Evolutionary conservation across 2,888 invertebrate species (phyloP).

Genomic region (Drosophila lutescens): DNA sequence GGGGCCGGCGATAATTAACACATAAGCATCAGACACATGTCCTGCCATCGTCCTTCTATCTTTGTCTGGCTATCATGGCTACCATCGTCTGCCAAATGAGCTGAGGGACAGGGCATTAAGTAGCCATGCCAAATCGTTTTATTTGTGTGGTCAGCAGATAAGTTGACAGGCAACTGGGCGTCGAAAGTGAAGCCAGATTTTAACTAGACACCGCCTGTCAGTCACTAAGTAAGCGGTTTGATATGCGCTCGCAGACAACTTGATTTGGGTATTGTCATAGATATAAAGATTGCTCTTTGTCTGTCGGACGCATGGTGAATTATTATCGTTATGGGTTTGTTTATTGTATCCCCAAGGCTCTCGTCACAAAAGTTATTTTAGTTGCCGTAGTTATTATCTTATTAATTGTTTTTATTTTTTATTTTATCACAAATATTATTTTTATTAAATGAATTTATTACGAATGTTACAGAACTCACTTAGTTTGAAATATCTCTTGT

Average conservation of each 20-base stretch:
- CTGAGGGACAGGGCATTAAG: slow-evolving; percentile 39
- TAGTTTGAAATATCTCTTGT: too few species aligned
- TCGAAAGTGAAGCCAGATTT: slow-evolving; percentile 34
- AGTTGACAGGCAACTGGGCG: slow-evolving; percentile 39
- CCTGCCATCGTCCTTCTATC: slow-evolving; percentile 4
- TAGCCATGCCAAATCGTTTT: slow-evolving; percentile 49
- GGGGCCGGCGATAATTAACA: slow-evolving; percentile 67
- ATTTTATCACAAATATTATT: too few species aligned
- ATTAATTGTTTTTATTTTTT: too few species aligned
- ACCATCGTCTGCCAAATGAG: slow-evolving; percentile 14
- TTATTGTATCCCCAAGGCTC: background rate
- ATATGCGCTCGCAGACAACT: slow-evolving; percentile 28
- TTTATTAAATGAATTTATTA: too few species aligned
- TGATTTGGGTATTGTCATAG: slow-evolving; percentile 25
- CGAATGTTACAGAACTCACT: too few species aligned
- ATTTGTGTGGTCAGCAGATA: slow-evolving; percentile 56
- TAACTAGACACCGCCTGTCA: slow-evolving; percentile 35
- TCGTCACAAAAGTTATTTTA: background rate
- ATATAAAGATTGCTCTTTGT: slow-evolving; percentile 10
- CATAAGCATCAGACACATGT: slow-evolving; percentile 66
- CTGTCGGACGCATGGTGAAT: slow-evolving; percentile 1
- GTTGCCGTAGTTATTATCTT: too few species aligned
- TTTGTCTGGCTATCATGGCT: slow-evolving; percentile 17
- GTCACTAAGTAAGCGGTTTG: slow-evolving; percentile 30
- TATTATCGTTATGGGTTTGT: background rate